phyloP scores from a whole-genome alignment of 2,888 invertebrate species.

The Tinea semifulvella region DNA sequence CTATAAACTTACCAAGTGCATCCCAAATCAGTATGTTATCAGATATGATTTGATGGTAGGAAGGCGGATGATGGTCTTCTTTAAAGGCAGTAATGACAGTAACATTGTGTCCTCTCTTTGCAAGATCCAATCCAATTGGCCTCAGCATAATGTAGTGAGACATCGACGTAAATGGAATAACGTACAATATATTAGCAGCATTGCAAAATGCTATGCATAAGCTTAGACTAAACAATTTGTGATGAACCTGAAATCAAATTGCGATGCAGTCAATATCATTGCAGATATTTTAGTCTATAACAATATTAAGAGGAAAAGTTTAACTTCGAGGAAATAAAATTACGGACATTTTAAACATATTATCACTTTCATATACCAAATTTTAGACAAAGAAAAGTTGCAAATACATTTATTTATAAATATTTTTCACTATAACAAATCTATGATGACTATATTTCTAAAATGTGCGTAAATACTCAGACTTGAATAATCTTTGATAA shows the following conservation, averaged over 20 bases:
- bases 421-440: too few relatives aligned
- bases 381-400: too few relatives aligned
- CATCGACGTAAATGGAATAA: slow-evolving; percentile 52
- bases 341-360: too few relatives aligned
- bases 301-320: too few relatives aligned
- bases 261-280: too few relatives aligned
- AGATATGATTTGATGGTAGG: slow-evolving; percentile 43
- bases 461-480: too few relatives aligned
- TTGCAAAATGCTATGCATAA: background rate
- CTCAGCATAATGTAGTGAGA: slow-evolving; percentile 56
- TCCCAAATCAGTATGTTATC: slow-evolving; percentile 50
- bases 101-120: slow-evolving; percentile 58
- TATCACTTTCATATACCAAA: too few relatives aligned
- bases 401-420: too few relatives aligned
- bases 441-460: too few relatives aligned
- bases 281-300: too few relatives aligned
- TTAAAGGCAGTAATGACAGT: slow-evolving; percentile 51
- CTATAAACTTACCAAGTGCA: slow-evolving; percentile 34
- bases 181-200: slow-evolving; percentile 49
- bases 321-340: too few relatives aligned
- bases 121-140: slow-evolving; percentile 54
- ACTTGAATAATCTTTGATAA: too few relatives aligned
- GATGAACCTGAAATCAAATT: background rate
- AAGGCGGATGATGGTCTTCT: slow-evolving; percentile 36
- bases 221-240: background rate